Percentiles rank a stretch among this genome's conserved stretches.
Evolutionary conservation across 2,113 vertebrate species (phyloP).

Genomic region (Campylomormyrus tamandua): DNA sequence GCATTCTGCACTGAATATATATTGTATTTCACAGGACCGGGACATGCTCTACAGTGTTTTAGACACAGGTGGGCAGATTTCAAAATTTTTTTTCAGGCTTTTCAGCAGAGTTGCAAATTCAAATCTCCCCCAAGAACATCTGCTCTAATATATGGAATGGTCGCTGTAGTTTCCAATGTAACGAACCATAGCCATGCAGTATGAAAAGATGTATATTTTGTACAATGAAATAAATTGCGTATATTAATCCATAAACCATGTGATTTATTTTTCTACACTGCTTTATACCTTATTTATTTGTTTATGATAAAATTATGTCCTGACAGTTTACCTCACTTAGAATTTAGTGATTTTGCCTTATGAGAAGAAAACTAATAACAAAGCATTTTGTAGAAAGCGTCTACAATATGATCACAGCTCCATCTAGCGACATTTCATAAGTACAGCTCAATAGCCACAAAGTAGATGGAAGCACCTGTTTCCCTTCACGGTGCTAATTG

Average conservation of each 20-base stretch:
- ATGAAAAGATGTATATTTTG: slow-evolving; percentile 11
- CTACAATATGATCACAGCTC: slow-evolving; percentile 53
- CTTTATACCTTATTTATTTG: slow-evolving; percentile 16
- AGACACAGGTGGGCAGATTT: not conserved
- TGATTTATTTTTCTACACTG: slow-evolving; percentile 11
- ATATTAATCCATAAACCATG: slow-evolving; percentile 17
- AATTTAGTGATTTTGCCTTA: slow-evolving; percentile 10
- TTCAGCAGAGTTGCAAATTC: slow-evolving; percentile 3
- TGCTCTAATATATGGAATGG: slow-evolving; percentile 9
- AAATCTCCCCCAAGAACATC: slow-evolving; percentile 7
- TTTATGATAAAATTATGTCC: slow-evolving; percentile 19
- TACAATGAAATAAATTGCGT: slow-evolving; percentile 11
- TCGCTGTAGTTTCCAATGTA: not conserved
- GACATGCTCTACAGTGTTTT: not conserved
- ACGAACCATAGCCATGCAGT: slow-evolving; percentile 13
- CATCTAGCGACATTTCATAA: slow-evolving; percentile 52
- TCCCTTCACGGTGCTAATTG: not conserved
- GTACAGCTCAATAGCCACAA: not conserved
- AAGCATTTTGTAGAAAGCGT: not conserved
- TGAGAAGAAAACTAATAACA: not conserved
- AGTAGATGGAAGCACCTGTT: not conserved
- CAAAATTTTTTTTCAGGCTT: not conserved
- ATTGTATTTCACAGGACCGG: not conserved
- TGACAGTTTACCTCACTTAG: slow-evolving; percentile 16
- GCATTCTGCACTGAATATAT: slow-evolving; percentile 10